Conservation (phyloP, 2,797 vertebrate genomes). For the Gadopsis bispinosus region DNA sequence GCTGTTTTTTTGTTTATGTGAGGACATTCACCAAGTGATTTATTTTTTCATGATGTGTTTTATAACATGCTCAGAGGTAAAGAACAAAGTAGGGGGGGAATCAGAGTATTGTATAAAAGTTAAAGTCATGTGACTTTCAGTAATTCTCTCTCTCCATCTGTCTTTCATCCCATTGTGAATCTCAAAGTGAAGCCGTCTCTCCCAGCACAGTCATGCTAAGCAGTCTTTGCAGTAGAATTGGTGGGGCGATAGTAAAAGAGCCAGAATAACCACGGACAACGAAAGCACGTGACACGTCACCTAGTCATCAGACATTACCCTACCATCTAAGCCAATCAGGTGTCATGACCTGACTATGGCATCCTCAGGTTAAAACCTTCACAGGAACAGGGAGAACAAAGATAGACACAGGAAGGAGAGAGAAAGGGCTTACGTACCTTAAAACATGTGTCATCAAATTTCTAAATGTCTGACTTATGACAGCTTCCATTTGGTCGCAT, state of each 20-base stretch:
- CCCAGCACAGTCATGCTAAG: conserved; percentile 23
- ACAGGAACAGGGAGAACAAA: neutral
- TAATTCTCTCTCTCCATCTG: conserved; percentile 44
- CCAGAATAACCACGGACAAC: conserved; percentile 17
- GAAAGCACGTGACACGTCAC: conserved; percentile 32
- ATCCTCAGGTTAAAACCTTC: conserved; percentile 45
- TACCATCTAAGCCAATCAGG: conserved; percentile 66
- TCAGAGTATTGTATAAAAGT: conserved; percentile 46
- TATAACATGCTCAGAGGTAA: conserved; percentile 33
- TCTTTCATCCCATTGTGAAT: conserved; percentile 31
- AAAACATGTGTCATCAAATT: neutral
- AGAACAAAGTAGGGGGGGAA: conserved; percentile 43
- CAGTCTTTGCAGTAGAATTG: conserved; percentile 7
- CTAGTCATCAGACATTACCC: conserved; percentile 60
- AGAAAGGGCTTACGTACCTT: neutral
- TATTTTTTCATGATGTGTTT: conserved; percentile 46
- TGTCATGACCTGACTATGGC: conserved; percentile 44
- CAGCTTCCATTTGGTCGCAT: neutral
- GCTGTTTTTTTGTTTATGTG: conserved; percentile 34
- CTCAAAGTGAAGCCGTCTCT: conserved; percentile 27
- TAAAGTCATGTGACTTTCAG: conserved; percentile 41
- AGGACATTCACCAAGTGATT: conserved; percentile 42
- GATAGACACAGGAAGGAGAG: neutral
- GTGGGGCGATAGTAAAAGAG: conserved; percentile 20
- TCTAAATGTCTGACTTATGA: neutral